A percentile compares a stretch with the other conserved stretches of the same genome.
phyloP scores from a whole-genome alignment of 2,113 vertebrate genomes.

The Malurus elegans region DNA sequence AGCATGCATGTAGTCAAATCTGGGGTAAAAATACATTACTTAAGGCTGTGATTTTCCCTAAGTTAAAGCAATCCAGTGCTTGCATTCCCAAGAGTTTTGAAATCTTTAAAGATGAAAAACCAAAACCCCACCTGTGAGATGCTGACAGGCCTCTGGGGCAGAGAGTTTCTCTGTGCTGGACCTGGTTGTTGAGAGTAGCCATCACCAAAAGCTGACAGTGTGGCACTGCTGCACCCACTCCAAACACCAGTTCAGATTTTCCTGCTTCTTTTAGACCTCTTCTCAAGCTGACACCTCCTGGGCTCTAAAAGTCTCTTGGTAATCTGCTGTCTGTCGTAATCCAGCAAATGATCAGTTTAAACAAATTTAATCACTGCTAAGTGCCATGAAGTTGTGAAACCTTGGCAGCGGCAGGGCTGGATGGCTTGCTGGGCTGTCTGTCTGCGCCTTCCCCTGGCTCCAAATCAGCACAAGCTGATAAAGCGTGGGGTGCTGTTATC shows the following conservation, averaged over 20 bases:
- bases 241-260: neutral
- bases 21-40: neutral
- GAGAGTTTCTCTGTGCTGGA: neutral
- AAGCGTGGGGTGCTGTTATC: neutral
- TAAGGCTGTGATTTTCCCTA: neutral
- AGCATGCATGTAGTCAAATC: neutral
- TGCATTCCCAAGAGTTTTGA: neutral
- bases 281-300: neutral
- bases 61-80: neutral
- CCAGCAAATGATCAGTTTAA: neutral
- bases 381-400: fast-evolving
- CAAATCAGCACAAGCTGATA: neutral
- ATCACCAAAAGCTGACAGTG: fast-evolving
- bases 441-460: neutral
- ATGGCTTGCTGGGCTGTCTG: neutral
- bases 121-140: neutral
- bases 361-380: neutral
- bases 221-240: fast-evolving
- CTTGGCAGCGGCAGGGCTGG: fast-evolving
- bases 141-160: neutral
- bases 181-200: neutral
- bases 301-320: neutral
- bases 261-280: neutral
- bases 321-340: neutral
- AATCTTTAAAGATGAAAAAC: neutral